phyloP scores from a whole-genome alignment of 2,888 invertebrate genomes.

The Protodeltote pygarga region DNA sequence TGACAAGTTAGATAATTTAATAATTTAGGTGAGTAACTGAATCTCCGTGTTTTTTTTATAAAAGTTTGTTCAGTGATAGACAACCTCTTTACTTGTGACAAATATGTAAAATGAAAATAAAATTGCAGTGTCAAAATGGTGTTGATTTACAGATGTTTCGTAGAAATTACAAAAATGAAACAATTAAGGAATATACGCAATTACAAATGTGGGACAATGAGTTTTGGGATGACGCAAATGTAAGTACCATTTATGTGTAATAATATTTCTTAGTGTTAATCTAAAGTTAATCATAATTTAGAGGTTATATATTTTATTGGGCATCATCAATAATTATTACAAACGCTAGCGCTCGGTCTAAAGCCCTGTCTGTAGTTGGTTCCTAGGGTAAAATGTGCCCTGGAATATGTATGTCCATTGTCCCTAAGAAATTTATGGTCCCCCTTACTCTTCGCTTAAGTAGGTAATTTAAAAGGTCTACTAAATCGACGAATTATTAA shows the following conservation, averaged over 20 bases:
- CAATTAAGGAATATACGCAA: constrained; percentile 61
- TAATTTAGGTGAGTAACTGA: constrained; percentile 35
- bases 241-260: constrained; percentile 44
- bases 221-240: constrained; percentile 41
- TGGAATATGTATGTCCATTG: too few species aligned
- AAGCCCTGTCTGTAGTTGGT: too few species aligned
- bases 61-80: neutral
- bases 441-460: too few species aligned
- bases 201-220: constrained; percentile 65
- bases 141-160: constrained; percentile 69
- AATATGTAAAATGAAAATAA: constrained; percentile 25
- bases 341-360: too few species aligned
- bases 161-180: constrained; percentile 64
- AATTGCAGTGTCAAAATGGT: constrained; percentile 47
- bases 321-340: too few species aligned
- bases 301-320: neutral
- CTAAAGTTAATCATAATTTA: neutral
- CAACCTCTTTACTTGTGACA: constrained; percentile 13
- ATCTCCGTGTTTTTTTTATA: neutral
- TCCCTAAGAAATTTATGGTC: too few species aligned
- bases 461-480: too few species aligned
- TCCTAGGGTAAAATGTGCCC: too few species aligned
- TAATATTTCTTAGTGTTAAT: neutral
- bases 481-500: too few species aligned
- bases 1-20: constrained; percentile 12